These are phyloP conservation scores for Lampris incognitus DNA, from an alignment of 2,113 vertebrate species.

Conservation along the genomic window DNA sequence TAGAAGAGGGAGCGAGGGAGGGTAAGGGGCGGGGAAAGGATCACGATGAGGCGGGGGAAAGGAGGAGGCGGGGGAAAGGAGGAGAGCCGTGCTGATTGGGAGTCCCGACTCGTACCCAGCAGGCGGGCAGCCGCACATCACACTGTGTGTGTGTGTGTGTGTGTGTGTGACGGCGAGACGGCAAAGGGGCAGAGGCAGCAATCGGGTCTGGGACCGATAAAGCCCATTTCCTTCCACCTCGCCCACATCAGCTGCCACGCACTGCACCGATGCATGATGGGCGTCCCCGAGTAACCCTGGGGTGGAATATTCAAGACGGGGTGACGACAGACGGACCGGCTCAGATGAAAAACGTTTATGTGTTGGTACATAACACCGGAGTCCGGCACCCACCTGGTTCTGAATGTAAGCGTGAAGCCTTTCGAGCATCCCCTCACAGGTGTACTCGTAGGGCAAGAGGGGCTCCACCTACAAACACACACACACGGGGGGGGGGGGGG, in stretches of 20 bases:
- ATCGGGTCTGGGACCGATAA: neutral
- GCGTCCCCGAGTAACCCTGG: neutral
- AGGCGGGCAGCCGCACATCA: constrained; percentile 17
- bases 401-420: constrained; percentile 95
- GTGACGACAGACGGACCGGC: no score
- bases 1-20: constrained; percentile 1
- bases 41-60: constrained; percentile 17
- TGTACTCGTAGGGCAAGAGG: constrained; percentile 95
- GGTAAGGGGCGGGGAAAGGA: neutral
- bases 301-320: neutral
- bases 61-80: constrained; percentile 17
- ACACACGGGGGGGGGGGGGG: constrained; percentile 40
- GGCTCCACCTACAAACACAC: constrained; percentile 89
- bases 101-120: constrained; percentile 45
- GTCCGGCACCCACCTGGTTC: constrained; percentile 88
- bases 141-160: constrained; percentile 4
- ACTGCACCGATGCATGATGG: constrained; percentile 16
- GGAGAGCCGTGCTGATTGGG: constrained; percentile 37
- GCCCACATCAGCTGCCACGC: neutral
- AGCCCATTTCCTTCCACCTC: neutral
- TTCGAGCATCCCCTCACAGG: constrained; percentile 96
- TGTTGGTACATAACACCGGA: neutral
- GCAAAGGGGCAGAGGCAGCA: constrained; percentile 2
- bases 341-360: no score
- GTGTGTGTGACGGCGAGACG: constrained; percentile 20